Evolutionary conservation across 2,113 vertebrate species (phyloP).

Genomic region (Gavia stellata): DNA sequence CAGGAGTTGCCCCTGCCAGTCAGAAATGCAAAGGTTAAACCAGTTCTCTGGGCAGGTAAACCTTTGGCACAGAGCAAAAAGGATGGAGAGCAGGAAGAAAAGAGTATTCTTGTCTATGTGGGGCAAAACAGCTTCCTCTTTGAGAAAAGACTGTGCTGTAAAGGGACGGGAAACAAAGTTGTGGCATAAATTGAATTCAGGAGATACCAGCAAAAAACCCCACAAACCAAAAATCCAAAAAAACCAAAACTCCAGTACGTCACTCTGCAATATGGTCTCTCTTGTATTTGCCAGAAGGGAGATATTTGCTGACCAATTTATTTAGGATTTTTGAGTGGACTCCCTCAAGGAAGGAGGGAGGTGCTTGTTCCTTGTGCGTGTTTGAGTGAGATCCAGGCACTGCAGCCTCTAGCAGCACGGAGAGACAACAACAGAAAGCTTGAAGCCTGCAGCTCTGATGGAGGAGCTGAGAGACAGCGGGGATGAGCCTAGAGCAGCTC

Average conservation of each 20-base stretch:
- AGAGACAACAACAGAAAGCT: background rate
- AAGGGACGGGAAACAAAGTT: background rate
- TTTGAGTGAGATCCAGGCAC: background rate
- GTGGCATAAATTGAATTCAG: background rate
- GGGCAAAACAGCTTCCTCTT: background rate
- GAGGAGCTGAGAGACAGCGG: background rate
- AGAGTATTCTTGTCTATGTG: fast-evolving
- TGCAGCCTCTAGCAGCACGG: background rate
- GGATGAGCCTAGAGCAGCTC: background rate
- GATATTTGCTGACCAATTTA: background rate
- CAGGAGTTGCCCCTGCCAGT: background rate
- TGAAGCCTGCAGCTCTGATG: background rate
- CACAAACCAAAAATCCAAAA: too few relatives aligned
- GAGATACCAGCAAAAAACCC: background rate
- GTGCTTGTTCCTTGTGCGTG: fast-evolving
- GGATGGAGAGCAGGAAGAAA: background rate
- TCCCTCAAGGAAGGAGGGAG: background rate
- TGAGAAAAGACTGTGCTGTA: background rate
- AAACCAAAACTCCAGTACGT: background rate
- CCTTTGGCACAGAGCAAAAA: background rate
- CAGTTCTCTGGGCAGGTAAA: background rate
- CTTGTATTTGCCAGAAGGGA: background rate
- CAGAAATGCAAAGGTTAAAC: background rate
- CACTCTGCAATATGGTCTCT: background rate
- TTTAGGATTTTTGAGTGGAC: background rate